phyloP scores from a whole-genome alignment of 2,888 invertebrate genomes.

The Thera britannica region DNA sequence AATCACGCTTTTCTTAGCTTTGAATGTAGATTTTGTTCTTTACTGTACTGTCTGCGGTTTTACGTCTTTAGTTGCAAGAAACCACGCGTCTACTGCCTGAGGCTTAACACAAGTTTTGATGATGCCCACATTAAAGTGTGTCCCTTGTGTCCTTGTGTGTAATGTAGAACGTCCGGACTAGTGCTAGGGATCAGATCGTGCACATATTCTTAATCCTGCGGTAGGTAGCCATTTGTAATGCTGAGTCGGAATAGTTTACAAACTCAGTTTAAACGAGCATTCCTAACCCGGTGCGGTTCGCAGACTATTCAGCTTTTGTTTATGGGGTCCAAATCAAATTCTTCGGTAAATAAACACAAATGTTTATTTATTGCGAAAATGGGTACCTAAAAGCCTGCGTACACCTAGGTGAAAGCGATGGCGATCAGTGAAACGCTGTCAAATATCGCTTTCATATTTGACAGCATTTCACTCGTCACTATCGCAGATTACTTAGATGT shows the following conservation, averaged over 20 bases:
- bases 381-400: too few relatives aligned
- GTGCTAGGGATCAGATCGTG: background rate
- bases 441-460: too few relatives aligned
- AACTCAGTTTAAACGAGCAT: conserved; percentile 8
- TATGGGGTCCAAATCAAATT: conserved; percentile 7
- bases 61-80: background rate
- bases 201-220: conserved; percentile 5
- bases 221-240: conserved; percentile 11
- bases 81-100: background rate
- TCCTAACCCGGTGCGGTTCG: conserved; percentile 11
- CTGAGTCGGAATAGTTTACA: conserved; percentile 10
- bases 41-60: background rate
- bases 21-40: background rate
- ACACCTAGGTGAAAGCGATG: too few relatives aligned
- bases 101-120: background rate
- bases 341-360: background rate
- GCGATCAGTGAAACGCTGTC: too few relatives aligned
- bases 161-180: background rate
- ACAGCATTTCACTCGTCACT: too few relatives aligned
- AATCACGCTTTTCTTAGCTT: too few relatives aligned
- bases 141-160: too few relatives aligned
- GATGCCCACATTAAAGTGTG: too few relatives aligned
- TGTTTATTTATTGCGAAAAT: too few relatives aligned
- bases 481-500: too few relatives aligned
- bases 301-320: conserved; percentile 10